Evolutionary conservation across 2,113 vertebrate species (phyloP), one percentile per base, ranked within the genome.

Genomic region (Apodemus speciosus): DNA sequence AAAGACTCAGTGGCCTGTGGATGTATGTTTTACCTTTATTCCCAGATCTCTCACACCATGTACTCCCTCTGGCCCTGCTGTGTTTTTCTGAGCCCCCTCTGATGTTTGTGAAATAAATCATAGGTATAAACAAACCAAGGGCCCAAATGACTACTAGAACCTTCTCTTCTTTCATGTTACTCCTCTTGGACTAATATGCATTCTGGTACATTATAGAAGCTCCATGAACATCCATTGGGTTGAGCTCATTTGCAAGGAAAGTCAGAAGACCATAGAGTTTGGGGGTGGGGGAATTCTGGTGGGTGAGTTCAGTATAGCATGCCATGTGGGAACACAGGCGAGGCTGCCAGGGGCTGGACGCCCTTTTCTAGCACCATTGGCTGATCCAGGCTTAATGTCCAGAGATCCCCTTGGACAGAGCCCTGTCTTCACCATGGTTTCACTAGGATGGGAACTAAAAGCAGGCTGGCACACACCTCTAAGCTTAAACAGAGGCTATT

Each of bases 231-330:
- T 93, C 79, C 32, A 56, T 64, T 76, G 43, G n/a, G 20, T 56
- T 79, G 62, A 69, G 21, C 43, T 87, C 5, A 1, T 71, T 69
- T 95, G 86, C 73, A 92, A 56, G 81, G 20, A 77, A 91, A 91
- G 25, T 13, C 30, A 49, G 51, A 75, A 38, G 30, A 77, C 62
- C 20, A 0, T 0, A 38, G 64, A 32, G 18, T 15, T 53, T 51
- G 35, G 43, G 58, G 14, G 6, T 49, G 35, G 35, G 8, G 1
- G 58, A 73, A 43, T 0, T 10, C 6, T 51, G 43, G 30, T 25
- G 30, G 62, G 32, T 27, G 30, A 43, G 43, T 43, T 14, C 23
- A 72, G 30, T 16, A 13, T 7, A 38, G 15, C 23, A 40, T 13
- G 32, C 21, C 2, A 18, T 5, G 56, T 35, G 27, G 46, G n/a